Base-by-base conservation (phyloP, 2,113 vertebrate genomes). In the Crotalus tigris region DNA sequence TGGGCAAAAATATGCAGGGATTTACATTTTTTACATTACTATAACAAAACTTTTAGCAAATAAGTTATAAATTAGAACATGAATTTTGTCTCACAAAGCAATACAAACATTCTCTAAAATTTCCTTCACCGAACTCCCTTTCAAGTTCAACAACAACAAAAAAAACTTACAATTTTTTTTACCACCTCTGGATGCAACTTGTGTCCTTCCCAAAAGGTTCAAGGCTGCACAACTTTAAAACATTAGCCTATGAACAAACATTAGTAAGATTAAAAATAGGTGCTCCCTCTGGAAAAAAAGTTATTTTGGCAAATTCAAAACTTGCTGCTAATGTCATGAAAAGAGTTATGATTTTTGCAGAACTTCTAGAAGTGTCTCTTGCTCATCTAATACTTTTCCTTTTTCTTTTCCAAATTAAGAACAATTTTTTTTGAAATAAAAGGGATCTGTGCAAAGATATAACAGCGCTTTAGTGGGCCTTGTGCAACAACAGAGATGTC, bases 201-300 rank as follows among this genome's bases (percentile, higher is more conserved):
- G 85, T 97, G 97, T 95, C 94, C 94, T 93, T 97, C 94, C 92
- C 0, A 93, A 95, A 97, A 96, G 96, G 13, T 95, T 95, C 91
- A 95, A 91, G 90, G 94, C 94, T 29, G 58, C 94, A 97, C 95
- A 92, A 93, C 87, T 96, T 95, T 95, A 96, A 97, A 69, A 97
- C 95, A 96, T 92, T 88, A 97, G 94, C 96, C 95, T 96, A 96
- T 61, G 0, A 94, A 96, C 95, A 96, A 98, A 98, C 97, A 96
- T 97, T 97, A 98, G 97, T 97, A 97, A 98, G 97, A 97, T 97
- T 97, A 97, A 97, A 94, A 97, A 96, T 96, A 97, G 92, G 94
- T 39, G 3, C 3, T 96, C 97, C 97, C 97, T 98, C 96, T 97
- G 91, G 93, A 97, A 96, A 97, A 97, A 97, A 26, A 96, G 95